Base-by-base conservation (phyloP, 2,888 invertebrate genomes). In the Acholoe squamosa region DNA sequence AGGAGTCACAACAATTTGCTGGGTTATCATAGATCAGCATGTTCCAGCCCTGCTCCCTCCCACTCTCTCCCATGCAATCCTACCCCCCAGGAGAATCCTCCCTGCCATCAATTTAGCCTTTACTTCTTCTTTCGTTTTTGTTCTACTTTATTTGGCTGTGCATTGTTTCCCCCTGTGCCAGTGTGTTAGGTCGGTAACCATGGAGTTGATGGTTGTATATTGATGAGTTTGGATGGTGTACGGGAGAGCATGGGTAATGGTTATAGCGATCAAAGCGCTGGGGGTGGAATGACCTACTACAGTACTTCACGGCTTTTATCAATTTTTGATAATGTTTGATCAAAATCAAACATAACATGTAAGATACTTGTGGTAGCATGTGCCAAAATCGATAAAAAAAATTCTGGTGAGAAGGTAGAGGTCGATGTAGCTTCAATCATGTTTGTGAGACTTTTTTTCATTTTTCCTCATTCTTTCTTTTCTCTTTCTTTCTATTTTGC, bases 191-290 rank as follows among this genome's bases (percentile, higher is more conserved):
- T 7, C 7, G 71, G 71, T 71, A 28, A 25, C 71, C 71, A 71
- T 71, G 71, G 71, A n/a, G n/a, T n/a, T n/a, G n/a, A n/a, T n/a
- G n/a, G n/a, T n/a, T 71, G 28, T 14, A 28, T 25, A 14, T 71
- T 71, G 43, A 61, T 61, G 61, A n/a, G 61, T 61, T 61, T 61
- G 61, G 61, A 61, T n/a, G 61, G 10, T 61, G n/a, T 19, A 61
- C 14, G n/a, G 61, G 14, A 61, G 19, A 19, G 5, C n/a, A 3
- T 14, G 61, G 61, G 1, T 61, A 7, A 61, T 61, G 61, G n/a
- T 61, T 43, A 7, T 43, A 43, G 10, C 43, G 5, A 43, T 43
- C 43, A 43, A 43, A 43, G 43, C 10, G 43, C 10, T 43, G 43
- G 43, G 43, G 10, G 10, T 10, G 3, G 43, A 43, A 43, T 43